phyloP scores from a whole-genome alignment of 2,113 vertebrate genomes.

The Spilogale gracilis region DNA sequence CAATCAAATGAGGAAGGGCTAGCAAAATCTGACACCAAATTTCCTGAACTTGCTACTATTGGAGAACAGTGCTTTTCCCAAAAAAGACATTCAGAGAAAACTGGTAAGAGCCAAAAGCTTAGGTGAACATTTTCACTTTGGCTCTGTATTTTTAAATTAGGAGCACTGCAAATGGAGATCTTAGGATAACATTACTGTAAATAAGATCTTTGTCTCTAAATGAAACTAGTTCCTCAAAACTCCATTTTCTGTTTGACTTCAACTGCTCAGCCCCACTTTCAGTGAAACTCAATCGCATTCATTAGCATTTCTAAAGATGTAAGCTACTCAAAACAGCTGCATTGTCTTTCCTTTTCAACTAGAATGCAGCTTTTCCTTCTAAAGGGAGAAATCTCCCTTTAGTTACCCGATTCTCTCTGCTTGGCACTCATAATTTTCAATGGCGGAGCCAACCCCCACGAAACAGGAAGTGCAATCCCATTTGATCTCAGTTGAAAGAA shows the following conservation, averaged over 20 bases:
- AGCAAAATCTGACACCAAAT: conserved; percentile 38
- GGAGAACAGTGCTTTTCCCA: neutral
- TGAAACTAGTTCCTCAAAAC: conserved; percentile 73
- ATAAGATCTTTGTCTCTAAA: conserved; percentile 77
- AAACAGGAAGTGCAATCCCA: conserved; percentile 81
- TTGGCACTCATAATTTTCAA: conserved; percentile 79
- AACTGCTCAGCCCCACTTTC: conserved; percentile 73
- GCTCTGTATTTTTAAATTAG: conserved; percentile 68
- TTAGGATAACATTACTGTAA: conserved; percentile 78
- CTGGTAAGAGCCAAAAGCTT: conserved; percentile 37
- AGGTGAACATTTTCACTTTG: conserved; percentile 66
- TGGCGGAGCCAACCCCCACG: conserved; percentile 61
- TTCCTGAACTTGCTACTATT: conserved; percentile 37
- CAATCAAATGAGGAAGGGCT: conserved; percentile 20
- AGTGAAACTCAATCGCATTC: conserved; percentile 78
- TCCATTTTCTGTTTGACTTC: conserved; percentile 75
- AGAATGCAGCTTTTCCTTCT: conserved; percentile 80
- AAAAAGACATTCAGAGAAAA: conserved; percentile 51
- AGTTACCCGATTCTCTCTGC: conserved; percentile 61
- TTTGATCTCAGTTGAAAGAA: conserved; percentile 83
- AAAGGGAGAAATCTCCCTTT: conserved; percentile 78
- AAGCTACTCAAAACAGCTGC: conserved; percentile 83
- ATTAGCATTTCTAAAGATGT: conserved; percentile 83
- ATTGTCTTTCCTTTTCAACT: conserved; percentile 75
- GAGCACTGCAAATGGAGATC: conserved; percentile 64